Evolutionary conservation across 2,888 invertebrate genomes (phyloP).

Genomic region (Rhynchonema sp.): DNA sequence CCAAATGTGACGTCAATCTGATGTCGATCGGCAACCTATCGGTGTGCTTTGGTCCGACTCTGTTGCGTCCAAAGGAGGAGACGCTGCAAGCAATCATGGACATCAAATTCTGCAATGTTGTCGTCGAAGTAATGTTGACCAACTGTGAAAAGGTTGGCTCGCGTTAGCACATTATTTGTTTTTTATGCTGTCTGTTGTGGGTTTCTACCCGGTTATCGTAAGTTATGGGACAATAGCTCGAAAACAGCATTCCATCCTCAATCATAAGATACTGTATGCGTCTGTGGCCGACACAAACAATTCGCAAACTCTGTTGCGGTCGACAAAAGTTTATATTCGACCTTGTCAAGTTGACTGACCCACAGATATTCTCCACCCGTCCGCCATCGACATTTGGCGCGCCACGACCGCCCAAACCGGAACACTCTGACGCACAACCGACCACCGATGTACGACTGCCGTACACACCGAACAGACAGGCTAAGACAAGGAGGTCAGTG

Average conservation of each 20-base stretch:
- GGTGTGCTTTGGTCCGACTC: constrained; percentile 90
- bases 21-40: constrained; percentile 94
- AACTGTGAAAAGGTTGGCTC: constrained; percentile 48
- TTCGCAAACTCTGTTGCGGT: too few species aligned
- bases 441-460: background rate
- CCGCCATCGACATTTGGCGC: constrained; percentile 15
- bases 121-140: constrained; percentile 83
- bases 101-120: constrained; percentile 95
- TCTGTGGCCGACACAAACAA: too few species aligned
- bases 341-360: too few species aligned
- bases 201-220: too few species aligned
- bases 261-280: too few species aligned
- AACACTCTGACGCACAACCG: constrained; percentile 10
- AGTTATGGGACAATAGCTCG: too few species aligned
- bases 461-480: too few species aligned
- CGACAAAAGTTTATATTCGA: too few species aligned
- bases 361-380: constrained; percentile 18
- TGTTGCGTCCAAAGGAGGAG: constrained; percentile 81
- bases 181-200: too few species aligned
- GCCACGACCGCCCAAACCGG: constrained; percentile 22
- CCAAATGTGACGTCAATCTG: constrained; percentile 64
- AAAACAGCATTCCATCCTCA: too few species aligned
- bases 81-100: constrained; percentile 95
- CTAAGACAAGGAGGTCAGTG: too few species aligned
- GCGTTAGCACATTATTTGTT: too few species aligned